These are phyloP conservation scores for Percina caprodes DNA, from an alignment of 2,113 vertebrate genomes.

Conservation along the genomic window DNA sequence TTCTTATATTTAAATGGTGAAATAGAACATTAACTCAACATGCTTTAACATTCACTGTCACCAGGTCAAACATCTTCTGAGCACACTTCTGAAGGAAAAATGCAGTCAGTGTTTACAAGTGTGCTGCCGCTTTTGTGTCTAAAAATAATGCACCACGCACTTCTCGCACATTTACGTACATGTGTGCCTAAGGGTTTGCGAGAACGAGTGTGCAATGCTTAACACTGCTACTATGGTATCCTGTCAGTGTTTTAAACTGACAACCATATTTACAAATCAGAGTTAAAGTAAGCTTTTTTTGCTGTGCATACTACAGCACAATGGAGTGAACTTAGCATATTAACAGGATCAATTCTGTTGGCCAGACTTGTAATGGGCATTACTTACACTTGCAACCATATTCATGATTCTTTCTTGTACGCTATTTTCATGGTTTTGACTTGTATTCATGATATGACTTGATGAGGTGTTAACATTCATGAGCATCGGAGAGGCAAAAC, in stretches of 20 bases:
- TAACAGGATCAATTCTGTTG: neutral
- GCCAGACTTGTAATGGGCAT: neutral
- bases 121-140: constrained; percentile 3
- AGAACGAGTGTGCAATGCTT: constrained; percentile 27
- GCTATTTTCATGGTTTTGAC: neutral
- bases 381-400: neutral
- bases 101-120: constrained; percentile 10
- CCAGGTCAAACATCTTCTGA: neutral
- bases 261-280: neutral
- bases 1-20: neutral
- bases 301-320: neutral
- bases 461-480: neutral
- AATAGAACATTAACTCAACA: neutral
- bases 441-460: neutral
- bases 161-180: constrained; percentile 27
- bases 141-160: constrained; percentile 33
- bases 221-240: neutral
- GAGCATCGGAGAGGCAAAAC: neutral
- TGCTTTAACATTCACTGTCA: no score
- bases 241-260: neutral
- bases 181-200: neutral
- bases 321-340: neutral
- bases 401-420: neutral
- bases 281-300: neutral
- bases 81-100: neutral